These are phyloP conservation scores for Nothoprocta pentlandii DNA, from an alignment of 2,113 vertebrate genomes.

Conservation along the genomic window DNA sequence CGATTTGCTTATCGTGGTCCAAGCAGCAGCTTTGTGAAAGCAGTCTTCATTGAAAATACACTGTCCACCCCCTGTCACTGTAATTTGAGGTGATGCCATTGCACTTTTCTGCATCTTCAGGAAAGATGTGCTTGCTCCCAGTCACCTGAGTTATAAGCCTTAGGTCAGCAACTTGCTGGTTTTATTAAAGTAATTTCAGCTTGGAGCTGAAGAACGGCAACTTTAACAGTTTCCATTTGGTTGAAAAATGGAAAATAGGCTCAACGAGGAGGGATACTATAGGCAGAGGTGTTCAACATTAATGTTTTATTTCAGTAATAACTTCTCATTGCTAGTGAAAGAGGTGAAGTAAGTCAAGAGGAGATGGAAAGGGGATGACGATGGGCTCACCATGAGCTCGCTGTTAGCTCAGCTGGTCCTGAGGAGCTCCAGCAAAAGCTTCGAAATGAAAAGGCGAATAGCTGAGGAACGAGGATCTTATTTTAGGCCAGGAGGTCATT, in stretches of 20 bases:
- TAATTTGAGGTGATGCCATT: rapidly evolving
- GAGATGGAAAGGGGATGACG: neutral
- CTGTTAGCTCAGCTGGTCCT: rapidly evolving
- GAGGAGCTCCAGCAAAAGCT: neutral
- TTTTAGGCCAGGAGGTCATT: rapidly evolving
- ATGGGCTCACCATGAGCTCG: neutral
- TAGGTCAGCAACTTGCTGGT: neutral
- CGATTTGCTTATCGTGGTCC: neutral
- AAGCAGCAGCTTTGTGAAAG: rapidly evolving
- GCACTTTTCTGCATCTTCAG: neutral
- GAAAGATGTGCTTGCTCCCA: neutral
- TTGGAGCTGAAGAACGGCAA: neutral
- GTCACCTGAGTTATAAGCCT: rapidly evolving
- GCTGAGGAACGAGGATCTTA: neutral
- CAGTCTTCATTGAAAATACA: rapidly evolving
- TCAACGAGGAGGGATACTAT: neutral
- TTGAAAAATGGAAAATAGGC: neutral
- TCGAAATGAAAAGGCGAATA: too few relatives aligned
- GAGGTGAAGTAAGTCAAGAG: neutral
- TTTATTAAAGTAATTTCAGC: neutral
- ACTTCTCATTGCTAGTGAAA: neutral
- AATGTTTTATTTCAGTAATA: conserved; percentile 7
- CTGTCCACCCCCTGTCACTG: neutral
- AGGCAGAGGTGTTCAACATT: neutral
- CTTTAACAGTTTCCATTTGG: neutral